phyloP scores from a whole-genome alignment of 2,888 invertebrate genomes.

The Aproaerema taeniolella region DNA sequence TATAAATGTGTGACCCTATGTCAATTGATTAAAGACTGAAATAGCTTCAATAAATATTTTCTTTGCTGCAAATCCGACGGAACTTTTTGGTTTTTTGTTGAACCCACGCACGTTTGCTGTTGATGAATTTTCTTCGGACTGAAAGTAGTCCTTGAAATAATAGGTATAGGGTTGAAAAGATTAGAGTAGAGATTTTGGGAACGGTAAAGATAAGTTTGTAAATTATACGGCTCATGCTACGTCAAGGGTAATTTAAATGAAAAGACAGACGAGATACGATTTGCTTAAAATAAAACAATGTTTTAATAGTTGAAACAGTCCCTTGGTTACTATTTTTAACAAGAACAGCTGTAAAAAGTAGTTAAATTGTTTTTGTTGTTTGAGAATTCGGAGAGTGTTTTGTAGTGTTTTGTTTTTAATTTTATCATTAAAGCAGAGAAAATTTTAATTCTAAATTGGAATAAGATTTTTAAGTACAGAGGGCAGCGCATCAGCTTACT shows the following conservation, averaged over 20 bases:
- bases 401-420: background rate
- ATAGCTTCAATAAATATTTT: no score
- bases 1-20: no score
- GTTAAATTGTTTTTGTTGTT: conserved; percentile 20
- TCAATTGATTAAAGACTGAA: no score
- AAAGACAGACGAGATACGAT: conserved; percentile 39
- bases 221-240: conserved; percentile 36
- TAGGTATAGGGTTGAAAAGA: conserved; percentile 24
- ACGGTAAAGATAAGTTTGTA: conserved; percentile 22
- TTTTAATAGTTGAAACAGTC: conserved; percentile 46
- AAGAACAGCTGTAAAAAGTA: conserved; percentile 32
- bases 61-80: no score
- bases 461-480: no score
- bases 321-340: conserved; percentile 46
- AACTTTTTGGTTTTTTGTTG: no score
- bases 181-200: conserved; percentile 4
- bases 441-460: no score
- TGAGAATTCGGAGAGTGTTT: background rate
- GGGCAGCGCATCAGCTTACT: no score
- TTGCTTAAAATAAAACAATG: conserved; percentile 46
- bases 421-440: background rate
- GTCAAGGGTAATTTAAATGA: conserved; percentile 61
- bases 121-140: no score
- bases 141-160: background rate
- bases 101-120: no score